Base-by-base conservation (phyloP, 2,113 vertebrate genomes). In the Shinisaurus crocodilurus region DNA sequence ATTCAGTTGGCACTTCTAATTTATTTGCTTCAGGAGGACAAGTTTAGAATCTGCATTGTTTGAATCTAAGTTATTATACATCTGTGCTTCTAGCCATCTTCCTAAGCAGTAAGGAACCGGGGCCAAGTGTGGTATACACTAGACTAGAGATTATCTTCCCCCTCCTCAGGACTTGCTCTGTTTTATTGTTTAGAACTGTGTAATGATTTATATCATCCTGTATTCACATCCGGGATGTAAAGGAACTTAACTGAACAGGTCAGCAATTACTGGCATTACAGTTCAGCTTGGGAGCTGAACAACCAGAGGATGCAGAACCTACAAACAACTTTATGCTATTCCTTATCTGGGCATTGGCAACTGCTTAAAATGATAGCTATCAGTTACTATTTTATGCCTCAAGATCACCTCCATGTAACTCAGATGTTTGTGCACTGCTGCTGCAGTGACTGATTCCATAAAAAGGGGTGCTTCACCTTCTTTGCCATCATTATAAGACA, bases 141-240 rank as follows among this genome's bases (percentile, higher is more conserved):
- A 0, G n/a, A 84, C 34, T 9, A 0, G n/a, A 82, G 45, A 67
- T 91, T 91, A 80, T 81, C 87, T 86, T 89, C 88, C 79, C 75
- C 91, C 88, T 90, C 90, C 85, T 75, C 90, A 86, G 54, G 1
- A 0, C 90, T 82, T 45, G 76, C 85, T 48, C 70, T 90, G 89
- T 34, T 16, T 48, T 43, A 86, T 79, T 65, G 54, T 60, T 91
- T 92, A 91, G 82, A 92, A 70, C 89, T 87, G 92, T 86, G 67
- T 6, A 88, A 45, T 93, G 93, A 96, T 95, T 93, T 96, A 96
- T 90, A 88, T 63, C 90, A 90, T 79, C 89, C 82, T 93, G 93
- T 91, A 94, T 89, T 93, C 89, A 91, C 77, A 94, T 54, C 94
- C 88, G 67, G 67, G 67, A 91, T 92, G 75, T 85, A 57, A 70